Conservation (phyloP, 2,888 invertebrate genomes). For the Eilema sororculum region DNA sequence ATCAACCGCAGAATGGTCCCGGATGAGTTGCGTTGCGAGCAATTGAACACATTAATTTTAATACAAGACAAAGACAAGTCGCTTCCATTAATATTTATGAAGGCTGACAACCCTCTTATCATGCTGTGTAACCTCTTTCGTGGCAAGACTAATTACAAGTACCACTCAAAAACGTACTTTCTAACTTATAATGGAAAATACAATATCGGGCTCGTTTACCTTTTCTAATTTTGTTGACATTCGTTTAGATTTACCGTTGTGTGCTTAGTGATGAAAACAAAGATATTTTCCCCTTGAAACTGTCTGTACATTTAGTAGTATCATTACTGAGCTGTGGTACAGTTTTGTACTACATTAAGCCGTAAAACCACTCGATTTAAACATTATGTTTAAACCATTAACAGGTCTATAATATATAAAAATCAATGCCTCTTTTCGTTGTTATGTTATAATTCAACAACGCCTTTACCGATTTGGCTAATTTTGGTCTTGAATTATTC, state of each 20-base stretch:
- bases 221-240: constrained; percentile 24
- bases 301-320: neutral
- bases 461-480: no score
- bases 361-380: neutral
- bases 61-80: constrained; percentile 73
- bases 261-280: neutral
- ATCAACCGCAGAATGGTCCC: constrained; percentile 50
- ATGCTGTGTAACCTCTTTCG: constrained; percentile 43
- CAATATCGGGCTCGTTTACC: constrained; percentile 19
- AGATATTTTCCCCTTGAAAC: neutral
- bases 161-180: constrained; percentile 39
- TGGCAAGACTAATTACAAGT: constrained; percentile 48
- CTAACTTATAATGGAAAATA: constrained; percentile 37
- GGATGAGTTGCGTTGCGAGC: constrained; percentile 58
- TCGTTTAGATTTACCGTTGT: neutral
- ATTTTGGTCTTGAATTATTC: no score
- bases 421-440: no score
- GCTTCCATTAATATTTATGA: constrained; percentile 78
- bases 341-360: no score
- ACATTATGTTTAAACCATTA: no score
- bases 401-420: no score
- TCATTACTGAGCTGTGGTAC: neutral
- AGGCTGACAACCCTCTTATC: constrained; percentile 56
- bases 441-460: no score
- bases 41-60: constrained; percentile 82